Base-by-base conservation (phyloP, 2,888 invertebrate species). In the Campoplex nolae region DNA sequence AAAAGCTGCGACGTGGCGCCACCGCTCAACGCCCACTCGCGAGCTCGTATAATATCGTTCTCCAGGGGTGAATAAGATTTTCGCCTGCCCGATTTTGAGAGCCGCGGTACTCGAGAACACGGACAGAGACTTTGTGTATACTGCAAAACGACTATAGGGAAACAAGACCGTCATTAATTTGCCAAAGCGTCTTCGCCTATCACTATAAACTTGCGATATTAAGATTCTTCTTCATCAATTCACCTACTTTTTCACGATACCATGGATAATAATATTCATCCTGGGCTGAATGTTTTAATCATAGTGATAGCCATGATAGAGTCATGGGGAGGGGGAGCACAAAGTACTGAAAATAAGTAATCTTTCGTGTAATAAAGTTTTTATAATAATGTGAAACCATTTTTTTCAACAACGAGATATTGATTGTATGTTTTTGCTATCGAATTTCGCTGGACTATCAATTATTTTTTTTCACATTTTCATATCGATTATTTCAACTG, bases 151-250 rank as follows among this genome's bases (percentile, higher is more conserved):
- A 76, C 79, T 86, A 76, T 28, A 38, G 28, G 65, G 68, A 81
- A 51, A 74, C 70, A 58, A 32, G 82, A 81, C 77, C 73, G 80
- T 78, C 81, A 84, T 86, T 84, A 86, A 84, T 86, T 86, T 80
- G 51, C 77, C 54, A 54, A 74, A 56, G 76, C 54, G 62, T 73
- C 35, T 73, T 83, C 75, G 62, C 74, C 80, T 58, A 73, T 74
- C n/a, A 54, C 73, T 51, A 62, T 78, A 70, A 77, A 84, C 68
- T 86, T 81, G 81, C 78, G 32, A 62, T 74, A 74, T 77, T 42
- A 86, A 86, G 58, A 81, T 81, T 86, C 80, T 84, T 77, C 86
- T 86, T 81, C 83, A 86, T 86, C 77, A 84, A 83, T 77, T 84
- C 81, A 35, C 3, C 32, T 62, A 32, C 62, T 86, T 84, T 58